Evolutionary conservation across 2,113 vertebrate species (phyloP), one percentile per base, ranked within the genome.

Genomic region (Sceloporus undulatus): DNA sequence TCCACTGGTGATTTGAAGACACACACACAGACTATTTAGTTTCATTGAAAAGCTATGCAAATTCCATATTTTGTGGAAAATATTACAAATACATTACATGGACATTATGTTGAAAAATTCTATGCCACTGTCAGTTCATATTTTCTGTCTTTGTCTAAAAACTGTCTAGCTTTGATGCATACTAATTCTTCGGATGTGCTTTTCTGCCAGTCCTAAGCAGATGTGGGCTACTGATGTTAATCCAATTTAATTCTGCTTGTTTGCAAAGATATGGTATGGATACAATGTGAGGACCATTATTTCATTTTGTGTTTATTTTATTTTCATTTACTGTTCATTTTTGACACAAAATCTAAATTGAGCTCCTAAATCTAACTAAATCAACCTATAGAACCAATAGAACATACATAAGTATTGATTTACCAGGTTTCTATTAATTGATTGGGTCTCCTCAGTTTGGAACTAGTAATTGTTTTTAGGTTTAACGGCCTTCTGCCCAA

Each of bases 121-220:
- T 77, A 78, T 21, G 13, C 29, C 1, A 11, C 16, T 34, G 52
- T 25, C 73, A 78, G n/a, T 71, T 84, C 23, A 38, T 87, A 59
- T 27, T 71, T 82, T 29, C 73, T 83, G 54, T 76, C 48, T 88
- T 71, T 82, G 76, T 81, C 66, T 8, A 82, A 38, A 87, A 74
- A 54, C n/a, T 34, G 13, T 71, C 68, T n/a, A 84, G 71, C 71
- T 83, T 84, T 56, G 2, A 73, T 8, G 2, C 62, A 89, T 85
- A 65, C 82, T 87, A 84, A 91, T 73, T 16, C 29, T 29, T 7
- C 34, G 78, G 18, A 73, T 59, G 0, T 87, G 29, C n/a, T 83
- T 74, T 78, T 59, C 48, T 89, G 70, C 80, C 70, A 80, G 16
- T 62, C 42, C 18, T 19, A 40, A 80, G 62, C 27, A 38, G 21